Conservation (phyloP, 2,797 vertebrate species). For the Spheniscus humboldti region DNA sequence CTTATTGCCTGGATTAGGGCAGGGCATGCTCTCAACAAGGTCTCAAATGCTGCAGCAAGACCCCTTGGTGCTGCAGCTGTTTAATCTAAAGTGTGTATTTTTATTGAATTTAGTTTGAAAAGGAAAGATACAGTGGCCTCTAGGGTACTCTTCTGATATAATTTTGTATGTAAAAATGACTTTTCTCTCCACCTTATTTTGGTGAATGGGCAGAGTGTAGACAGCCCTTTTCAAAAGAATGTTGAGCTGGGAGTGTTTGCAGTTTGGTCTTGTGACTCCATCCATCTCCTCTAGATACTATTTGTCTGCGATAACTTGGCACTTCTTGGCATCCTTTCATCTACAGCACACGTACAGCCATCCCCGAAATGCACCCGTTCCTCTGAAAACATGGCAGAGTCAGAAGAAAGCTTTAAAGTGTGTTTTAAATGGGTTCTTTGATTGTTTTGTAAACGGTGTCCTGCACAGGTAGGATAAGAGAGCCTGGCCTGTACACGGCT, state of each 20-base stretch:
- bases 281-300: neutral
- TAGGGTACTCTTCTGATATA: neutral
- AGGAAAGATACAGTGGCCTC: neutral
- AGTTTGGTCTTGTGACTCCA: neutral
- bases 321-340: neutral
- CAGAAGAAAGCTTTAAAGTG: neutral
- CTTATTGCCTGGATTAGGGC: neutral
- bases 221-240: neutral
- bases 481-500: neutral
- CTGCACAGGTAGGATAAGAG: neutral
- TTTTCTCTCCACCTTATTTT: neutral
- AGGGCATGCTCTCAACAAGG: neutral
- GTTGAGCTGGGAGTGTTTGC: neutral
- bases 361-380: accelerated
- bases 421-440: neutral
- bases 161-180: neutral
- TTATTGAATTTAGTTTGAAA: constrained; percentile 24
- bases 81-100: neutral
- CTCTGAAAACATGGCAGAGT: neutral
- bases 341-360: accelerated
- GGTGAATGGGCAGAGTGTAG: neutral
- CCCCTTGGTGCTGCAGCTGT: neutral
- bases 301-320: neutral
- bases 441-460: neutral
- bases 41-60: neutral